phyloP scores from a whole-genome alignment of 2,888 invertebrate genomes.

The Sericinus montela region DNA sequence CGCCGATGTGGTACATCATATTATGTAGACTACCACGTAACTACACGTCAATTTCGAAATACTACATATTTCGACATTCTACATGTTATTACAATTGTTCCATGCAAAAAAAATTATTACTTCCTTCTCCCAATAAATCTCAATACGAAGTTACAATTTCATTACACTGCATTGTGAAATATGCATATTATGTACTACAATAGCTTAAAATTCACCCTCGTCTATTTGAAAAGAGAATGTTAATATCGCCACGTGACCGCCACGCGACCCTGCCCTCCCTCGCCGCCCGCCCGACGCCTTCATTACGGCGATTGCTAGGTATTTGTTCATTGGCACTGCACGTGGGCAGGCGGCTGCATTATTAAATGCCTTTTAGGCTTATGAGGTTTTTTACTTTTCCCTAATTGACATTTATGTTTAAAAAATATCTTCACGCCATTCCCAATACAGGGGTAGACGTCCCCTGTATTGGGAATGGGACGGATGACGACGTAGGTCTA shows the following conservation, averaged over 20 bases:
- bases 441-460: no score
- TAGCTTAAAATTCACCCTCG: conserved; percentile 40
- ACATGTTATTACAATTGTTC: no score
- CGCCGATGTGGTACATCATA: no score
- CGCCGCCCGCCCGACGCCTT: conserved; percentile 45
- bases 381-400: conserved; percentile 60
- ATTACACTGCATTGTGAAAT: conserved; percentile 6
- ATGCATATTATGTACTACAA: conserved; percentile 39
- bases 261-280: conserved; percentile 47
- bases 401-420: no score
- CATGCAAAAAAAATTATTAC: no score
- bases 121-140: conserved; percentile 10
- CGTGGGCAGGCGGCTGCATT: conserved; percentile 74
- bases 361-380: conserved; percentile 79
- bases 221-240: conserved; percentile 48
- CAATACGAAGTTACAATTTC: conserved; percentile 14
- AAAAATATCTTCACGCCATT: no score
- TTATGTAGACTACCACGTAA: no score
- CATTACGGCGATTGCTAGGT: conserved; percentile 71
- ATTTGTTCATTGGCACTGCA: conserved; percentile 67
- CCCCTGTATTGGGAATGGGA: no score
- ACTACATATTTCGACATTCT: no score
- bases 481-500: no score
- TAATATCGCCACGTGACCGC: conserved; percentile 68
- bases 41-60: no score